phyloP scores from a whole-genome alignment of 1,140 invertebrate genomes.

The Cyrtorhinus lividipennis region DNA sequence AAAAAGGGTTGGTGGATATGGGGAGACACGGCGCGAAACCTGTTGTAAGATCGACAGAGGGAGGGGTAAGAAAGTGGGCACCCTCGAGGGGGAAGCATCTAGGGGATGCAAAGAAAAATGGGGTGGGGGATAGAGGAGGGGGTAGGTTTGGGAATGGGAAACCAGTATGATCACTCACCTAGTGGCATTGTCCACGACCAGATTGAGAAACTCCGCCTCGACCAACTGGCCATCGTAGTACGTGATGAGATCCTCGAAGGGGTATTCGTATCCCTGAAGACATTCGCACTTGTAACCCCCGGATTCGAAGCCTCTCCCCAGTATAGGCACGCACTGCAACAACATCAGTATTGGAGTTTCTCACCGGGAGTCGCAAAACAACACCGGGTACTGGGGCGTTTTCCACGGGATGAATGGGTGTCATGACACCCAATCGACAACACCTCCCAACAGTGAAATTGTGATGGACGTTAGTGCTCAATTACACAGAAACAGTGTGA shows the following conservation, averaged over 20 bases:
- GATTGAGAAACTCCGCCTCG: slow-evolving; percentile 84
- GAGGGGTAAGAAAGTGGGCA: background rate
- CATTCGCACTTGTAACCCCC: slow-evolving; percentile 99
- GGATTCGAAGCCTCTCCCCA: slow-evolving; percentile 75
- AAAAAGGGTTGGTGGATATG: background rate
- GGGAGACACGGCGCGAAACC: slow-evolving; percentile 13
- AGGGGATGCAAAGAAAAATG: slow-evolving; percentile 11
- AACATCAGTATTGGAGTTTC: slow-evolving; percentile 4
- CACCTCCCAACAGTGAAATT: slow-evolving; percentile 14
- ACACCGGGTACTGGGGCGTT: slow-evolving; percentile 6
- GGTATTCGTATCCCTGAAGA: slow-evolving; percentile 92
- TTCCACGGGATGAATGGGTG: slow-evolving; percentile 4
- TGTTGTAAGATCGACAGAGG: background rate
- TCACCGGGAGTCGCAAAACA: slow-evolving; percentile 1
- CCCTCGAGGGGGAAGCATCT: background rate
- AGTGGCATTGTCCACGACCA: slow-evolving; percentile 60
- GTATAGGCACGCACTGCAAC: slow-evolving; percentile 81
- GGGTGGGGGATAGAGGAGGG: slow-evolving; percentile 10
- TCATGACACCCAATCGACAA: slow-evolving; percentile 11
- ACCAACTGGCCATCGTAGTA: slow-evolving; percentile 94
- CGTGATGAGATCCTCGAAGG: slow-evolving; percentile 83
- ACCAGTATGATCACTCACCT: slow-evolving; percentile 33
- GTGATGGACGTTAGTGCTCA: slow-evolving; percentile 17
- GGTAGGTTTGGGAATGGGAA: slow-evolving; percentile 10
- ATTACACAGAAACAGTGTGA: background rate